Base-by-base conservation (phyloP, 1,140 invertebrate species). In the Colletes latitarsis region DNA sequence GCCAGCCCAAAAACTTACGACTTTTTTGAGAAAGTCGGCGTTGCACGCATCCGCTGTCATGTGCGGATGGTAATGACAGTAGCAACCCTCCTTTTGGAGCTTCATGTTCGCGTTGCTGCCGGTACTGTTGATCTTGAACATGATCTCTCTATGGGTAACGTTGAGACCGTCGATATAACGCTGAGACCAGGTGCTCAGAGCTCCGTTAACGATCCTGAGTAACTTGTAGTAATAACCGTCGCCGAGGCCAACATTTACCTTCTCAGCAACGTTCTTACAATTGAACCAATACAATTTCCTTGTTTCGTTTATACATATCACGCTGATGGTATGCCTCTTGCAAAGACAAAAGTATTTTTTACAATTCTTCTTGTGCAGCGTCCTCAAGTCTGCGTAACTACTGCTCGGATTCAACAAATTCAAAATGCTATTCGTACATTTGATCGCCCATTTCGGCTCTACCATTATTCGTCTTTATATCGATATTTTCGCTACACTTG, bases 41-140 rank as follows among this genome's bases (percentile, higher is more conserved):
- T 93, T 93, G 79, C 93, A 93, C 71, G 89, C 90, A 53, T 93
- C 93, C 66, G 93, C 92, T 19, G 93, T 90, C 43, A 93, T 85
- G 71, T 93, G 91, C 60, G 93, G 93, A 89, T 93, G 92, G 64
- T 93, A 93, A 88, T 93, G 93, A 88, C 92, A 93, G 81, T 93
- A 93, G 68, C 92, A 93, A 58, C 92, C 91, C 86, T 93, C 93
- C 89, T 93, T 93, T 21, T 93, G 76, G 0, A 93, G 89, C 88
- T 92, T 93, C 92, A 93, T 92, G 80, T 92, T 93, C 82, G 90
- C 91, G 76, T 91, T 90, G 10, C 91, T 88, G 19, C 90, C 88
- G 19, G 89, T 91, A 0, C 92, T 92, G 88, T 93, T 93, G 53
- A 93, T 93, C 86, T 91, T 93, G 84, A 88, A 92, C 90, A 93